A percentile compares a stretch with the other conserved stretches of the same genome.
phyloP scores from a whole-genome alignment of 2,888 invertebrate species.

The Drosophila tripunctata region DNA sequence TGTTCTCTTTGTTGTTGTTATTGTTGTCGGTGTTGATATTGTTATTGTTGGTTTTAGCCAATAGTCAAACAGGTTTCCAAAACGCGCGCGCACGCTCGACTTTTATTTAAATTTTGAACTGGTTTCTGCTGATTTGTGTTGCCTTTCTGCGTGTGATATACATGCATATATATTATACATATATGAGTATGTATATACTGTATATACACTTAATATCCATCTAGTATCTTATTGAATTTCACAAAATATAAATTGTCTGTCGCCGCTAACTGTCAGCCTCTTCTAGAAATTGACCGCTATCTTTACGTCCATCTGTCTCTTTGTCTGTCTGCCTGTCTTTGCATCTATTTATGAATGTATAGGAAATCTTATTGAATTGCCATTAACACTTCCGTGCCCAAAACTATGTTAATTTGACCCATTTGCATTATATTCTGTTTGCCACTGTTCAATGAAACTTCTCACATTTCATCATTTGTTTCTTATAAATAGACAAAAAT shows the following conservation, averaged over 20 bases:
- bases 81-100: conserved; percentile 70
- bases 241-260: conserved; percentile 41
- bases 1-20: conserved; percentile 16
- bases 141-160: conserved; percentile 55
- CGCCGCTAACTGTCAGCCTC: conserved; percentile 21
- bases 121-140: conserved; percentile 75
- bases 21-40: conserved; percentile 30
- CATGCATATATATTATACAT: conserved; percentile 17
- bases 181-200: conserved; percentile 3
- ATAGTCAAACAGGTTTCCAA: conserved; percentile 67
- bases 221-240: conserved; percentile 46
- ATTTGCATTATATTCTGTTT: conserved; percentile 19
- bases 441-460: conserved; percentile 7
- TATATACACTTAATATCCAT: conserved; percentile 13
- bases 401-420: conserved; percentile 43
- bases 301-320: conserved; percentile 5
- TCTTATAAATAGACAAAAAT: conserved; percentile 42
- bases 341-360: conserved; percentile 8
- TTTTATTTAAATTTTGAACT: conserved; percentile 78
- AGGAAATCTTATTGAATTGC: conserved; percentile 33
- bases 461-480: conserved; percentile 67
- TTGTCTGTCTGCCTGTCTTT: background rate
- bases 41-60: conserved; percentile 48
- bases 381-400: conserved; percentile 45
- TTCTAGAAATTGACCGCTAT: conserved; percentile 41